Percentiles rank a stretch among this genome's conserved stretches.
These are phyloP conservation scores for Caenorhabditis sp. DNA, from an alignment of 2,888 invertebrate genomes.

Conservation along the genomic window DNA sequence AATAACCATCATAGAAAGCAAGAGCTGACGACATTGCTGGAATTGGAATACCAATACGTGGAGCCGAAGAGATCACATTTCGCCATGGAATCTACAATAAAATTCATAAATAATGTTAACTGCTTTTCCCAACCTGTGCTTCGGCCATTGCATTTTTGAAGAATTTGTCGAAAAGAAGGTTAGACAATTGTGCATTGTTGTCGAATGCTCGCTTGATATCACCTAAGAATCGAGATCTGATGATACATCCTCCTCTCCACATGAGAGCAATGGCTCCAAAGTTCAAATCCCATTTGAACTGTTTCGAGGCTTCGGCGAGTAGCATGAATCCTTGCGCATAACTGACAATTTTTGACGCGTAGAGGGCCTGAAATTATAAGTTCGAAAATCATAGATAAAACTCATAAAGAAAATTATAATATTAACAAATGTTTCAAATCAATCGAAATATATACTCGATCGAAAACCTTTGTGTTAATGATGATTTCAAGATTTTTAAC, in stretches of 20 bases:
- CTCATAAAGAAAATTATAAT: neutral
- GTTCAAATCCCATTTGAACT: constrained; percentile 91
- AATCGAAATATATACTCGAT: neutral
- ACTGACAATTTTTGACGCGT: constrained; percentile 96
- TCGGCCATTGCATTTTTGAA: constrained; percentile 84
- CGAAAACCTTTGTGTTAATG: neutral
- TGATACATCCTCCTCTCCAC: constrained; percentile 88
- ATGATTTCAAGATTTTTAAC: too few relatives aligned
- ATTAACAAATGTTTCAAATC: constrained; percentile 4
- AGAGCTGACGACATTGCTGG: constrained; percentile 92
- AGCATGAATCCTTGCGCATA: constrained; percentile 87
- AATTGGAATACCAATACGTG: constrained; percentile 84
- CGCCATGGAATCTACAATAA: constrained; percentile 79
- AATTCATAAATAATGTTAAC: neutral
- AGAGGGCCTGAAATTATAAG: constrained; percentile 79
- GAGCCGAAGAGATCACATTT: constrained; percentile 79
- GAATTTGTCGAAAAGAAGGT: constrained; percentile 90
- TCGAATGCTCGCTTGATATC: constrained; percentile 92
- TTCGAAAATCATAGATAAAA: neutral
- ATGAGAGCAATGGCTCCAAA: constrained; percentile 97
- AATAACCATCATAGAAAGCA: constrained; percentile 95
- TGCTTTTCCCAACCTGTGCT: constrained; percentile 77
- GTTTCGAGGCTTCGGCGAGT: constrained; percentile 77
- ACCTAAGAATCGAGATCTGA: constrained; percentile 78
- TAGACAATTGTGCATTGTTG: constrained; percentile 84